These are phyloP conservation scores for Squalus acanthias DNA, from an alignment of 2,797 vertebrate species.

Conservation along the genomic window DNA sequence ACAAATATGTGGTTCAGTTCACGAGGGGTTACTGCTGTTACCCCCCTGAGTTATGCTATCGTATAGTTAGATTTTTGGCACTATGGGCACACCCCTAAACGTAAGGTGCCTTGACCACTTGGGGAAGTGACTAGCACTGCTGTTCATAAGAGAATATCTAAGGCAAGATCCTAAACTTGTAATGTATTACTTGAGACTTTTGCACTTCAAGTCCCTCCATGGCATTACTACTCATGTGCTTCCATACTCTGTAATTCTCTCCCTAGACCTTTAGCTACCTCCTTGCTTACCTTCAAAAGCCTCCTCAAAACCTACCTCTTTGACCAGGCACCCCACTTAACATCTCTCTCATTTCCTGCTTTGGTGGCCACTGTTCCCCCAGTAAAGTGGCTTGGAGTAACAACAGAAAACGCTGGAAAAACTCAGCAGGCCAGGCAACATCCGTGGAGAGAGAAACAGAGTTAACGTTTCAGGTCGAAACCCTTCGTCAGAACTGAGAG, in stretches of 20 bases:
- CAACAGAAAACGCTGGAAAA: too few relatives aligned
- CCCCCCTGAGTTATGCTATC: not conserved
- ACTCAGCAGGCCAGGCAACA: too few relatives aligned
- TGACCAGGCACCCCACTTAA: too few relatives aligned
- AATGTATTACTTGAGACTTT: not conserved
- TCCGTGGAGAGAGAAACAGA: too few relatives aligned
- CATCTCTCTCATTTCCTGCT: too few relatives aligned
- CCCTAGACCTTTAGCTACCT: not conserved
- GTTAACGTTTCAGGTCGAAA: too few relatives aligned
- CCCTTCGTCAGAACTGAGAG: too few relatives aligned
- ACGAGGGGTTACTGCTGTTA: not conserved
- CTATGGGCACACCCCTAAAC: not conserved
- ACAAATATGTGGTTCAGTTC: not conserved
- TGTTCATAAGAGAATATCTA: not conserved
- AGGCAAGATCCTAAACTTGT: not conserved
- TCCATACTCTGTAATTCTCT: not conserved
- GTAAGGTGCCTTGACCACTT: too few relatives aligned
- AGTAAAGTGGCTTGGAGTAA: not conserved
- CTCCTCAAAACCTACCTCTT: too few relatives aligned
- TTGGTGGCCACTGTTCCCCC: too few relatives aligned
- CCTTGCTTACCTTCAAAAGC: not conserved
- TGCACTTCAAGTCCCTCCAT: not conserved
- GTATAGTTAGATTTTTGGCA: not conserved
- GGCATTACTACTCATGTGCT: not conserved
- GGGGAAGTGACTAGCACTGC: not conserved